Conservation (phyloP, 2,113 vertebrate species). For the Pseudorhombus dupliciocellatus region DNA sequence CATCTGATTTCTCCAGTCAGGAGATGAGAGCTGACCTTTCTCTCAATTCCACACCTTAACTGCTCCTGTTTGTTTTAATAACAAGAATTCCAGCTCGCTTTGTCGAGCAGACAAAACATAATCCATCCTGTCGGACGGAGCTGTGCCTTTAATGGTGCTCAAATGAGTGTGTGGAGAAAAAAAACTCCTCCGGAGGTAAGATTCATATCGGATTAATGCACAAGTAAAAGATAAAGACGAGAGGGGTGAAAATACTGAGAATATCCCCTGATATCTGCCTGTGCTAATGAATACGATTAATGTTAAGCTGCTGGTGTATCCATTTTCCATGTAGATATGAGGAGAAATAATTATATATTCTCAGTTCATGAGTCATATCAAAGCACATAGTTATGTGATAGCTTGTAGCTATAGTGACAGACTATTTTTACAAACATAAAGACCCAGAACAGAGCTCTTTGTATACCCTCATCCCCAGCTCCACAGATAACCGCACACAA, state of each 20-base stretch:
- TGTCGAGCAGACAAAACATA: slow-evolving; percentile 33
- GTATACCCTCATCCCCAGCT: slow-evolving; percentile 27
- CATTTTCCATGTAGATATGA: slow-evolving; percentile 65
- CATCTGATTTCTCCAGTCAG: slow-evolving; percentile 69
- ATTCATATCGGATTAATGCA: slow-evolving; percentile 72
- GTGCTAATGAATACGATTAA: slow-evolving; percentile 78
- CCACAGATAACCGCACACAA: slow-evolving; percentile 23
- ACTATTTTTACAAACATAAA: slow-evolving; percentile 5
- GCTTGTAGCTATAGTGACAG: slow-evolving; percentile 19
- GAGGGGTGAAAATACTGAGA: slow-evolving; percentile 65
- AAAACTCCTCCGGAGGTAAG: slow-evolving; percentile 56
- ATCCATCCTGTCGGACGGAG: slow-evolving; percentile 24
- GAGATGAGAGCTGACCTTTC: slow-evolving; percentile 61
- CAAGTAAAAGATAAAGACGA: slow-evolving; percentile 73
- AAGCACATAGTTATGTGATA: slow-evolving; percentile 34
- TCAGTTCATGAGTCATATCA: slow-evolving; percentile 51
- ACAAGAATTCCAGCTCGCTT: slow-evolving; percentile 23
- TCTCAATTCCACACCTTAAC: slow-evolving; percentile 47
- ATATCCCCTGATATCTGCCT: slow-evolving; percentile 63
- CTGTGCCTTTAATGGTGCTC: slow-evolving; percentile 37
- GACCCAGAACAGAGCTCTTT: slow-evolving; percentile 24
- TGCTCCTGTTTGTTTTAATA: slow-evolving; percentile 60
- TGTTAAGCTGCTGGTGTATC: slow-evolving; percentile 72
- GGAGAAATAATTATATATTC: slow-evolving; percentile 52
- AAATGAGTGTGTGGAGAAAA: slow-evolving; percentile 29